Evolutionary conservation across 2,888 invertebrate species (phyloP).

Genomic region (Leptopilina drosophilae): DNA sequence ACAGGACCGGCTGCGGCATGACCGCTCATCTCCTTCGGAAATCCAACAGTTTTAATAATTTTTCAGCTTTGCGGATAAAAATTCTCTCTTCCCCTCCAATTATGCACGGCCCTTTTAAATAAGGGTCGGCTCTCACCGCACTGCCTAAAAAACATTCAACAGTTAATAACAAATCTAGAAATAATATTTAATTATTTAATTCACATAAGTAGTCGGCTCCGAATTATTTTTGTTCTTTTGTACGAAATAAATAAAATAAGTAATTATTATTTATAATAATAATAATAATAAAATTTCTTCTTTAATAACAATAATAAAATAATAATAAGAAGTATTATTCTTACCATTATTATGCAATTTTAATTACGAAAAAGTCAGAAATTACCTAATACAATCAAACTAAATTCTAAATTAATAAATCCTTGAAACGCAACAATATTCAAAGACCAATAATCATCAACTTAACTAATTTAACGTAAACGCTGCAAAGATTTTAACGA

Average conservation of each 20-base stretch:
- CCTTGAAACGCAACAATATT: background rate
- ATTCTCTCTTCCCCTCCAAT: background rate
- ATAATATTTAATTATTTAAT: background rate
- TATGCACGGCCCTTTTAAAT: conserved; percentile 17
- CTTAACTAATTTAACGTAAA: background rate
- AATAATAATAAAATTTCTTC: too few relatives aligned
- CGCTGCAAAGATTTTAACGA: background rate
- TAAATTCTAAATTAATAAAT: too few relatives aligned
- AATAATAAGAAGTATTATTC: too few relatives aligned
- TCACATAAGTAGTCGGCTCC: too few relatives aligned
- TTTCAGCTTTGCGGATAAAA: background rate
- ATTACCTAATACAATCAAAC: too few relatives aligned
- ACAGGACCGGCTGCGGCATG: conserved; percentile 59
- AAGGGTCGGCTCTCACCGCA: conserved; percentile 12
- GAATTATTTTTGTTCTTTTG: too few relatives aligned
- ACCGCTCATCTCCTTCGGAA: conserved; percentile 61
- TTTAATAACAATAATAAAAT: too few relatives aligned
- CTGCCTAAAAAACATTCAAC: background rate
- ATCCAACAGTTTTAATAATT: conserved; percentile 19
- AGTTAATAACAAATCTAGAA: background rate
- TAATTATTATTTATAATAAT: too few relatives aligned
- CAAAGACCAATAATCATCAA: background rate
- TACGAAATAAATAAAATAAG: too few relatives aligned
- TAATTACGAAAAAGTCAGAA: too few relatives aligned
- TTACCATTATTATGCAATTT: too few relatives aligned